Evolutionary conservation across 2,888 invertebrate genomes (phyloP), one percentile per base, ranked within the genome.

Genomic region (Nineta flava): DNA sequence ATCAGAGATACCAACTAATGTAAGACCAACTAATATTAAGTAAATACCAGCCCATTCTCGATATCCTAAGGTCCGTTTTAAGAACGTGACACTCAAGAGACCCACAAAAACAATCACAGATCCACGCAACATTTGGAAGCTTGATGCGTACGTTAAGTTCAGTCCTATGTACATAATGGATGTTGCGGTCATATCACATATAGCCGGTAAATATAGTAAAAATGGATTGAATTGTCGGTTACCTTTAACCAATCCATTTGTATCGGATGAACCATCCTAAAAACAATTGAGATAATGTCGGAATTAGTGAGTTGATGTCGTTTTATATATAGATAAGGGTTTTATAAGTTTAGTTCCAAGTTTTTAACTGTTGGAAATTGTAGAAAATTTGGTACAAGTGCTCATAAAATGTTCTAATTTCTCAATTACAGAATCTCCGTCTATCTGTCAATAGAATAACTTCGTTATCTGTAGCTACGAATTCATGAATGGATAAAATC

Each of bases 101-200:
- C 87, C 93, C 26, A 91, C 88, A 65, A 94, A 95, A 21, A 94
- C 74, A 51, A 95, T 87, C 7, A 91, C 83, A 48, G 90, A 80
- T 47, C 87, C 93, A 70, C 94, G 74, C 58, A 96, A 79, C 93
- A 96, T 95, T 72, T 95, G 95, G 67, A 93, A 96, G 62, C 92
- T 93, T 56, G 92, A 90, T 1, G 90, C 87, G 62, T 85, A 91
- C 0, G 96, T 96, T 63, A 96, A 70, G 58, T 82, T 92, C 48
- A 96, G 70, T 5, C 94, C 95, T 46, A 93, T 77, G 62, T 94
- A 92, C 83, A 94, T 87, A 26, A 87, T 74, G 0, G 91, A 86
- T 1, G 94, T 93, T 1, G 84, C 90, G 51, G 83, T 69, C 76
- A 91, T 82, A 65, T 96, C 95, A 65, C 88, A 87, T 66, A 91